Conservation (phyloP, 2,113 vertebrate genomes). For the Microcebus ravelobensis region DNA sequence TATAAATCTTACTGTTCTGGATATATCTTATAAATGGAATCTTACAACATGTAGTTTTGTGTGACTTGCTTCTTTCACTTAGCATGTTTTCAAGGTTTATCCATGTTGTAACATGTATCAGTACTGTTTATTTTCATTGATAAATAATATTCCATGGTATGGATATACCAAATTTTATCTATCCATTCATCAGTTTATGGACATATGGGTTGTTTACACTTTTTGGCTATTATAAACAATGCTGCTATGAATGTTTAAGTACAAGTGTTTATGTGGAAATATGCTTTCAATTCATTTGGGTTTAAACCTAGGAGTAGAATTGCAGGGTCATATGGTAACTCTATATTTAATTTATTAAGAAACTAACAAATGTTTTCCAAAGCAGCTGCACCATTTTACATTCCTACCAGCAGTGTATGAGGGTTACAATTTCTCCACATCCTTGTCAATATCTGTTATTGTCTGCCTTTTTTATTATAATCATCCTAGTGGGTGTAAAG, state of each 20-base stretch:
- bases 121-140: neutral
- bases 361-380: conserved; percentile 15
- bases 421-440: neutral
- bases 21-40: neutral
- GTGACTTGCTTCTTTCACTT: neutral
- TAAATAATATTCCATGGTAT: neutral
- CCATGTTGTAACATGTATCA: neutral
- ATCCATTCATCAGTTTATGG: neutral
- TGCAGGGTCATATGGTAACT: neutral
- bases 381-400: neutral
- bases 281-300: neutral
- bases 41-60: neutral
- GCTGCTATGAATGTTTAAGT: neutral
- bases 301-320: neutral
- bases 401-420: neutral
- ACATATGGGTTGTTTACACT: neutral
- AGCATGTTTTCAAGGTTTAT: neutral
- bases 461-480: neutral
- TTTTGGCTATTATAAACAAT: neutral
- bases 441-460: neutral
- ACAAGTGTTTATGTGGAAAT: neutral
- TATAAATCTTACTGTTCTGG: neutral
- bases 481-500: neutral
- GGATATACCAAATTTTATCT: neutral
- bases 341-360: neutral